Evolutionary conservation across 2,113 vertebrate genomes (phyloP).

Genomic region (Eulemur macaco): DNA sequence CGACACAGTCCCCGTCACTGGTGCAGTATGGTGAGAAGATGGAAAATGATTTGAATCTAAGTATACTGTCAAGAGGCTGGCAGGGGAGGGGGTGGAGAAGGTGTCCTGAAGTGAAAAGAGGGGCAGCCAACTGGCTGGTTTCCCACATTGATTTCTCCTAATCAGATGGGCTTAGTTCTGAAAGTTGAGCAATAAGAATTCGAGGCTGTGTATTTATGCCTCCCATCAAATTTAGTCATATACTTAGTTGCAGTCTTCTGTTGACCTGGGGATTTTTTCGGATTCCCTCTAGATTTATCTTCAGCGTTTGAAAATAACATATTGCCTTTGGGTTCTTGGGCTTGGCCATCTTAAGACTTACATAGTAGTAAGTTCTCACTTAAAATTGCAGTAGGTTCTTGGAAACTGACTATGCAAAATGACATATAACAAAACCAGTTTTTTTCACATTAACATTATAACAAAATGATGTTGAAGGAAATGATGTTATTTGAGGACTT

Average conservation of each 20-base stretch:
- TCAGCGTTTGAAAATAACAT: background rate
- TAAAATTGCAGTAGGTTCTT: background rate
- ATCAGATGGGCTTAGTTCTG: background rate
- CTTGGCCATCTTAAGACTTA: background rate
- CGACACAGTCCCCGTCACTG: conserved; percentile 87
- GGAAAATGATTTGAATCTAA: accelerated
- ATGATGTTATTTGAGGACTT: background rate
- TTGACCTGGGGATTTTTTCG: background rate
- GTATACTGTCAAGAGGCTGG: accelerated
- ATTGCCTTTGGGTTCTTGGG: background rate
- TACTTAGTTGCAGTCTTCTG: background rate
- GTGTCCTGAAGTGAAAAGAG: background rate
- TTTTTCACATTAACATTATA: background rate
- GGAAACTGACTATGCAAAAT: background rate
- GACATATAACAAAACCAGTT: background rate
- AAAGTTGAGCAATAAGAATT: background rate
- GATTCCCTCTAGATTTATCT: background rate
- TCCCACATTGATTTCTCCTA: background rate
- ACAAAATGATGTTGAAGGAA: background rate
- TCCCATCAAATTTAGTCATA: background rate
- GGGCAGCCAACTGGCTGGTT: background rate
- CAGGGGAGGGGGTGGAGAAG: background rate
- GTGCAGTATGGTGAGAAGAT: conserved; percentile 93
- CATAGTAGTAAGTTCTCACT: background rate
- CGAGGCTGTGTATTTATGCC: background rate